These are phyloP conservation scores for Aspidoscelis tigris DNA, from an alignment of 2,113 vertebrate genomes.

Conservation along the genomic window DNA sequence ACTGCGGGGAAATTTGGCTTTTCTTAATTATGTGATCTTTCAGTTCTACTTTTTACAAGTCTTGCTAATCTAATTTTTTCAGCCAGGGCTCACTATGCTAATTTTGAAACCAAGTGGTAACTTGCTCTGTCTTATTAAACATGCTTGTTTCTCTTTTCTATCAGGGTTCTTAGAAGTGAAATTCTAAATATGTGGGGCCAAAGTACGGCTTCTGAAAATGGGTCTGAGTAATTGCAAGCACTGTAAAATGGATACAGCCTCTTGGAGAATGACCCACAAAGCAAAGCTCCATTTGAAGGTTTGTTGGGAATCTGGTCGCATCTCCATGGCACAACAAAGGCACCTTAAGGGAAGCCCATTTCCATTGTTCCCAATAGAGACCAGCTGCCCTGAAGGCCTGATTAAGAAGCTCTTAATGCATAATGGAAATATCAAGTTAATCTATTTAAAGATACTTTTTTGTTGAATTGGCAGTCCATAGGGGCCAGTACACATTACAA, in stretches of 20 bases:
- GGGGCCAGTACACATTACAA: background rate
- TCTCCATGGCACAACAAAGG: too few species aligned
- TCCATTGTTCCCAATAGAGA: too few species aligned
- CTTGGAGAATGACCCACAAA: background rate
- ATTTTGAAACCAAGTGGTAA: background rate
- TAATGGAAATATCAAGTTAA: too few species aligned
- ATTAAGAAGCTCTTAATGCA: too few species aligned
- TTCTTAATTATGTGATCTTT: background rate
- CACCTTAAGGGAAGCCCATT: too few species aligned
- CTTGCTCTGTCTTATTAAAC: background rate
- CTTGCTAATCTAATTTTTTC: background rate
- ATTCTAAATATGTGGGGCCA: background rate
- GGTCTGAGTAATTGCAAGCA: background rate
- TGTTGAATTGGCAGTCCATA: background rate
- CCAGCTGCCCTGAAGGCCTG: too few species aligned
- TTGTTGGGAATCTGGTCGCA: too few species aligned
- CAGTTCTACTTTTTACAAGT: conserved; percentile 4
- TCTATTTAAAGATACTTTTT: background rate
- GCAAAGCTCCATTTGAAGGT: too few species aligned
- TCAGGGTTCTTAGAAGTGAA: background rate
- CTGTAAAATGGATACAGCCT: too few species aligned
- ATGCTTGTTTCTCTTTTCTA: background rate
- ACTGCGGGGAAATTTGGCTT: background rate
- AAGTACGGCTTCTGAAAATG: background rate
- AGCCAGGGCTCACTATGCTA: background rate